A percentile compares a stretch with the other conserved stretches of the same genome.
These are phyloP conservation scores for Trogon melanurus DNA, from an alignment of 2,113 vertebrate species.

Conservation along the genomic window DNA sequence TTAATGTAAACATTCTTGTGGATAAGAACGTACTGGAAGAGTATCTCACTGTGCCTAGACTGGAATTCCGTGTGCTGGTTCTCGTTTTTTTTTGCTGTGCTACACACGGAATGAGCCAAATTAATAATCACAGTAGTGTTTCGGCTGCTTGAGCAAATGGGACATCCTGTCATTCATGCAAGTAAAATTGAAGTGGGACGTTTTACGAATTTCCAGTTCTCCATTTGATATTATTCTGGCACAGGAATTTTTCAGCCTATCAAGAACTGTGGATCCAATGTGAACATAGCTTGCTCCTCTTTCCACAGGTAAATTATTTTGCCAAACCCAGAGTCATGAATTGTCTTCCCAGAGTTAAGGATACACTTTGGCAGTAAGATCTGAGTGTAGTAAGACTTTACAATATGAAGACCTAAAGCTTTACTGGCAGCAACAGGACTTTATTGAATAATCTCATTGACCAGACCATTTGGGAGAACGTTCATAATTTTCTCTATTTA, in stretches of 20 bases:
- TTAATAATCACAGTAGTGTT: neutral
- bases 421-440: neutral
- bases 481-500: neutral
- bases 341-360: neutral
- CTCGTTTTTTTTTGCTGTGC: neutral
- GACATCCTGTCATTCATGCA: too few relatives aligned
- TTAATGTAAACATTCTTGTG: neutral
- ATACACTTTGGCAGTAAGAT: neutral
- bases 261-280: neutral
- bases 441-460: neutral
- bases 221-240: neutral
- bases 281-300: accelerated
- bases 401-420: neutral
- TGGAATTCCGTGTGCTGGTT: neutral
- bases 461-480: neutral
- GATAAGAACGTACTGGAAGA: neutral
- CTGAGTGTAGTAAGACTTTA: neutral
- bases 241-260: accelerated
- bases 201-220: neutral
- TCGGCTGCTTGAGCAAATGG: neutral
- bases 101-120: neutral
- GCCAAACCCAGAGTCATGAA: neutral
- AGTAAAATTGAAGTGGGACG: accelerated
- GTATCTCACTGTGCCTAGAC: neutral
- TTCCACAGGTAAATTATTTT: neutral